Conservation (phyloP, 2,797 vertebrate genomes). For the Dermochelys coriacea region DNA sequence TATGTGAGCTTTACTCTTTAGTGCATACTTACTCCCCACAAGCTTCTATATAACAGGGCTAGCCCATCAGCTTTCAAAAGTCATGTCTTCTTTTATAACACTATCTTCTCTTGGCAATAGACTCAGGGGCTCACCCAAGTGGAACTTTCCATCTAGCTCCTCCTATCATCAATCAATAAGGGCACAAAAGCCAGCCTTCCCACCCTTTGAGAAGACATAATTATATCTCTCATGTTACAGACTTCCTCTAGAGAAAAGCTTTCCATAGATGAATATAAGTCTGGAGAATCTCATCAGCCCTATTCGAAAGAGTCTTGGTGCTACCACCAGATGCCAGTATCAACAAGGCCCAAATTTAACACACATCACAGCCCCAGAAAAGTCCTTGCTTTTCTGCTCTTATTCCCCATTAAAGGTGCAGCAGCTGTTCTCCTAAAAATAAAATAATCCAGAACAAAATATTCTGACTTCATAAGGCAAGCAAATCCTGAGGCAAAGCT, state of each 20-base stretch:
- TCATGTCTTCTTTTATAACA: neutral
- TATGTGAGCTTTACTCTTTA: neutral
- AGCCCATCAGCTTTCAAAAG: neutral
- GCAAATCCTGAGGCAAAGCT: neutral
- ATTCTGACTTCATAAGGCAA: neutral
- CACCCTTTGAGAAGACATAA: neutral
- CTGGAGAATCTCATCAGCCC: neutral
- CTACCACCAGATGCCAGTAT: neutral
- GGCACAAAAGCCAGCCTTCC: neutral
- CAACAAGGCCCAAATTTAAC: neutral
- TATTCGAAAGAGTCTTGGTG: neutral
- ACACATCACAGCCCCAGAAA: neutral
- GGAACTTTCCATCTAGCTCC: neutral
- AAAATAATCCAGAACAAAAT: neutral
- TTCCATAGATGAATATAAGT: no score
- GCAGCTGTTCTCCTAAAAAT: neutral
- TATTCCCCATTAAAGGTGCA: neutral
- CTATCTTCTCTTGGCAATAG: neutral
- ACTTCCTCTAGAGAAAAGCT: neutral
- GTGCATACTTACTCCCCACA: neutral
- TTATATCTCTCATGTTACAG: neutral
- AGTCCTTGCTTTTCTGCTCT: neutral
- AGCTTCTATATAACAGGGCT: neutral
- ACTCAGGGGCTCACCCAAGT: neutral
- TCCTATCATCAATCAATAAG: neutral